A percentile compares a stretch with the other conserved stretches of the same genome.
phyloP scores from a whole-genome alignment of 2,888 invertebrate genomes.

The Trachelus troglodyta region DNA sequence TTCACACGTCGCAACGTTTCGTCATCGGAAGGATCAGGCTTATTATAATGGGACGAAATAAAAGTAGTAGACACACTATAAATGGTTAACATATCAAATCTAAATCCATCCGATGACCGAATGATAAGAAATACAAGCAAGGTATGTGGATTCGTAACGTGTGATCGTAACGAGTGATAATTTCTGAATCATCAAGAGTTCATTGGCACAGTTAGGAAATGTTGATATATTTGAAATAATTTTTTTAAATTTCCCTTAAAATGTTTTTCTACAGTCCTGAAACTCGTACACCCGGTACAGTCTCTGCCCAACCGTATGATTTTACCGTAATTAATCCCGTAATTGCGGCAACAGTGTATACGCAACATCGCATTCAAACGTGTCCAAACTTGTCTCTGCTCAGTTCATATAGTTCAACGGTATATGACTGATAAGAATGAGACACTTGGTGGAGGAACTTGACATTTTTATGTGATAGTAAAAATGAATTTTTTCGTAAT shows the following conservation, averaged over 20 bases:
- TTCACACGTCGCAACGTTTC: not conserved
- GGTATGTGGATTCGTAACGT: not conserved
- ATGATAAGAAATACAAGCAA: not conserved
- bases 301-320: constrained; percentile 27
- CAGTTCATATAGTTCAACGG: not conserved
- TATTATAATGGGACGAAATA: not conserved
- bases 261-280: not conserved
- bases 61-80: not conserved
- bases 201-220: not conserved
- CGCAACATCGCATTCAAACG: constrained; percentile 6
- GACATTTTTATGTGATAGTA: not conserved
- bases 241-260: not conserved
- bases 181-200: not conserved
- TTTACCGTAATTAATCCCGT: constrained; percentile 33
- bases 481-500: not conserved
- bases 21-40: not conserved
- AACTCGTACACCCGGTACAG: constrained; percentile 17
- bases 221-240: not conserved
- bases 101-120: not conserved
- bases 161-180: not conserved
- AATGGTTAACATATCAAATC: not conserved
- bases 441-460: not conserved
- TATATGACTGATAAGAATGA: not conserved
- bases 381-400: not conserved
- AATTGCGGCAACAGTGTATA: constrained; percentile 26